Evolutionary conservation across 2,888 invertebrate species (phyloP).

Genomic region (Shargacucullia verbasci): DNA sequence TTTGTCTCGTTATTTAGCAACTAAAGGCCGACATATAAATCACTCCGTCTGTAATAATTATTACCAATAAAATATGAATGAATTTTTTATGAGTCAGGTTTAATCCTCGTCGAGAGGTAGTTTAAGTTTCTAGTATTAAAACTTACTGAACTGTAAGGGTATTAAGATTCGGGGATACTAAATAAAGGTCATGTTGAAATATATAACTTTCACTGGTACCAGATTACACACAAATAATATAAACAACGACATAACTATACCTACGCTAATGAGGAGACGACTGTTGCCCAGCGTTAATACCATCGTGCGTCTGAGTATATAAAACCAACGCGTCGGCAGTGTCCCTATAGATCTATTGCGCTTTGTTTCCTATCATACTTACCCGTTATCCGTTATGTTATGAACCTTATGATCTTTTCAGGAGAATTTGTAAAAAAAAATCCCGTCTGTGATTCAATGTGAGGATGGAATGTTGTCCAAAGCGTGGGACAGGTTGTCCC

Average conservation of each 20-base stretch:
- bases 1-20: constrained; percentile 62
- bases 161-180: too few relatives aligned
- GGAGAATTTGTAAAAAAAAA: constrained; percentile 25
- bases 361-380: constrained; percentile 21
- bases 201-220: too few relatives aligned
- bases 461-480: constrained; percentile 69
- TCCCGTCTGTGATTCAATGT: constrained; percentile 23
- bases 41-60: constrained; percentile 48
- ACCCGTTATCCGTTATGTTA: constrained; percentile 4
- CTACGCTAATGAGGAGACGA: too few relatives aligned
- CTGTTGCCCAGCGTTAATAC: too few relatives aligned
- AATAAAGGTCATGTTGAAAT: too few relatives aligned
- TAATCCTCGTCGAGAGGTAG: constrained; percentile 35
- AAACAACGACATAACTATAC: too few relatives aligned
- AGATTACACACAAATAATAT: too few relatives aligned
- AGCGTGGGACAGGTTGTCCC: constrained; percentile 60
- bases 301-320: too few relatives aligned
- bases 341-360: too few relatives aligned
- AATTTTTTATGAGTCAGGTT: constrained; percentile 35
- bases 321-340: too few relatives aligned
- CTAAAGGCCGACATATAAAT: constrained; percentile 58
- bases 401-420: constrained; percentile 26
- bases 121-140: constrained; percentile 42
- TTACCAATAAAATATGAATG: constrained; percentile 42
- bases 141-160: constrained; percentile 7